phyloP scores from a whole-genome alignment of 2,797 vertebrate species.

The Brachyrhaphis roseni region DNA sequence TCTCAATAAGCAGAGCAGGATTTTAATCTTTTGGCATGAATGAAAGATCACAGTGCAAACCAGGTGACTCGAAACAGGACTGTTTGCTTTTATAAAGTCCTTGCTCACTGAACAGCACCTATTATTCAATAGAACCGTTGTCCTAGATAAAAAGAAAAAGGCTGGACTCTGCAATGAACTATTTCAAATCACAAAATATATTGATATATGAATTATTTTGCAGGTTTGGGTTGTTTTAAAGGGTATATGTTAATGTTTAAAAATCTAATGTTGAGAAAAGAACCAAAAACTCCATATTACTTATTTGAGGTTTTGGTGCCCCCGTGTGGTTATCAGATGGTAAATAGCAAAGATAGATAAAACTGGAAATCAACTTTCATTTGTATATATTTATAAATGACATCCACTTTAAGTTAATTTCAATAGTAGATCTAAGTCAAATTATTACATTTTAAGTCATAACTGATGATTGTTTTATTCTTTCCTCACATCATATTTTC shows the following conservation, averaged over 20 bases:
- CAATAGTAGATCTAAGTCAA: background rate
- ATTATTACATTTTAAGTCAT: background rate
- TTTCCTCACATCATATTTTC: background rate
- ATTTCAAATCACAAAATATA: background rate
- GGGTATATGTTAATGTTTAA: background rate
- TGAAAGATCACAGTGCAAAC: conserved; percentile 15
- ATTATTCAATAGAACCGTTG: background rate
- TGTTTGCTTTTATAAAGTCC: conserved; percentile 28
- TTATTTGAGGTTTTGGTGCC: conserved; percentile 45
- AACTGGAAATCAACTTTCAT: background rate
- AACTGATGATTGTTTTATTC: background rate
- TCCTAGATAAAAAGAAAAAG: background rate
- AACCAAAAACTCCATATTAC: background rate
- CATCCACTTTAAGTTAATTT: background rate
- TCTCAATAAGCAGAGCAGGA: background rate
- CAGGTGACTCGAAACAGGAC: background rate
- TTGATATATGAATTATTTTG: background rate
- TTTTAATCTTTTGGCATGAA: background rate
- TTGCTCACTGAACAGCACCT: conserved; percentile 4
- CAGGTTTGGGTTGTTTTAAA: background rate
- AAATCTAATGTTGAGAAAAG: background rate
- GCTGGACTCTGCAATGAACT: background rate
- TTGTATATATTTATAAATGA: background rate
- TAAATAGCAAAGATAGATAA: no score
- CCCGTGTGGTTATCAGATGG: conserved; percentile 44